Evolutionary conservation across 2,797 vertebrate species (phyloP).

Genomic region (Acanthurus tractus): DNA sequence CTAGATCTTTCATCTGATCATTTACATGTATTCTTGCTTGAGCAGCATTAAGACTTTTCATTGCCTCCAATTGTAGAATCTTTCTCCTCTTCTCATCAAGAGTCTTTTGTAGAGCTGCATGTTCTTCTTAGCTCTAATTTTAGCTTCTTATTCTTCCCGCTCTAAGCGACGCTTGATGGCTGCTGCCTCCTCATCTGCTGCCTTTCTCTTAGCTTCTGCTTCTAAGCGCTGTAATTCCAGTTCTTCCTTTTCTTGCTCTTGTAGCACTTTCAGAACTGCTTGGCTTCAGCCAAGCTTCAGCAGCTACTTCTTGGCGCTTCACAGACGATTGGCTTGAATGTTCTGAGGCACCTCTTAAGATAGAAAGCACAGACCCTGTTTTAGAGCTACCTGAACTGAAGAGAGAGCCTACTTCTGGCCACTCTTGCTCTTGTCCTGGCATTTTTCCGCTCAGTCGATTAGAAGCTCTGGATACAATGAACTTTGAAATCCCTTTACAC

Average conservation of each 20-base stretch:
- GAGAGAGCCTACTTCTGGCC: constrained; percentile 52
- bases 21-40: constrained; percentile 44
- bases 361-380: neutral
- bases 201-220: constrained; percentile 33
- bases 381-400: constrained; percentile 1
- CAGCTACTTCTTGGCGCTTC: too few relatives aligned
- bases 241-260: constrained; percentile 42
- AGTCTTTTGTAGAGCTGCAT: constrained; percentile 18
- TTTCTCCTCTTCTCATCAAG: constrained; percentile 37
- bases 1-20: constrained; percentile 4
- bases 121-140: constrained; percentile 30
- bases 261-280: too few relatives aligned
- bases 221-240: constrained; percentile 35
- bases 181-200: constrained; percentile 5
- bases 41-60: constrained; percentile 39
- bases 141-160: constrained; percentile 26
- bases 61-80: constrained; percentile 28
- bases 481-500: constrained; percentile 41
- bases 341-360: too few relatives aligned
- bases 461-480: constrained; percentile 37
- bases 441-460: constrained; percentile 1
- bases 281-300: too few relatives aligned
- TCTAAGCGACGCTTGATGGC: constrained; percentile 17
- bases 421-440: constrained; percentile 30
- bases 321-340: too few relatives aligned